Percentiles rank a stretch among this genome's conserved stretches.
Evolutionary conservation across 2,113 vertebrate species (phyloP).

Genomic region (Nothoprocta pentlandii): DNA sequence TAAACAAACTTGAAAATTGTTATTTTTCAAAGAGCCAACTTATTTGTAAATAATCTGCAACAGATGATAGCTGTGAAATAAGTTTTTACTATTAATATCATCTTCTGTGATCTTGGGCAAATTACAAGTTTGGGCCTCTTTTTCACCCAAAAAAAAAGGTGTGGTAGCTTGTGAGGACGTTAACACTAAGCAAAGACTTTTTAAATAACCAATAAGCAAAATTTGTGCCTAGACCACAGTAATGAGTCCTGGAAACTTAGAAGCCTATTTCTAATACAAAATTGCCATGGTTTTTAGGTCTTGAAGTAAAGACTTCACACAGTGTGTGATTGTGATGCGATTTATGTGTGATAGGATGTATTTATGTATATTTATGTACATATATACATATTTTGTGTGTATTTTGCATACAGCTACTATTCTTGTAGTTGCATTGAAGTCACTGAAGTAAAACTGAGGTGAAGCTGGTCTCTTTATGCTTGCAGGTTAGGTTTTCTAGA

Average conservation of each 20-base stretch:
- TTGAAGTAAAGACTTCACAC: not conserved
- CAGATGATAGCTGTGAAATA: conserved; percentile 48
- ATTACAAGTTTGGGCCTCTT: not conserved
- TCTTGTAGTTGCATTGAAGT: not conserved
- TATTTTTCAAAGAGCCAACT: not conserved
- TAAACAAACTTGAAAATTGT: conserved; percentile 45
- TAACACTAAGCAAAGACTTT: not conserved
- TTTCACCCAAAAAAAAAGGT: conserved; percentile 12
- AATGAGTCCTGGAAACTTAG: not conserved
- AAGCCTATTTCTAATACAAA: not conserved
- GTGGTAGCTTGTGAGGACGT: conserved; percentile 34
- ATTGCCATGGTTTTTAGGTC: not conserved
- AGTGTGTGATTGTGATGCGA: not conserved
- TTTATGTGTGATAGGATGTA: not conserved
- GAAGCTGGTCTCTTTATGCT: not conserved
- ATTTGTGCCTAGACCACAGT: not conserved
- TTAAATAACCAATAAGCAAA: not conserved
- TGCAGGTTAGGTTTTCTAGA: not conserved
- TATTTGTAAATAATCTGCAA: conserved; percentile 66
- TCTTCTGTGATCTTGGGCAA: conserved; percentile 21
- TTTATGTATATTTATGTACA: not conserved
- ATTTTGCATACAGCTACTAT: not conserved
- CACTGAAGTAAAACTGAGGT: not conserved
- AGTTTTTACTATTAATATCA: conserved; percentile 47
- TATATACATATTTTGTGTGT: not conserved